These are phyloP conservation scores for Erythrocercus mccallii DNA, from an alignment of 2,113 vertebrate species.

Conservation along the genomic window DNA sequence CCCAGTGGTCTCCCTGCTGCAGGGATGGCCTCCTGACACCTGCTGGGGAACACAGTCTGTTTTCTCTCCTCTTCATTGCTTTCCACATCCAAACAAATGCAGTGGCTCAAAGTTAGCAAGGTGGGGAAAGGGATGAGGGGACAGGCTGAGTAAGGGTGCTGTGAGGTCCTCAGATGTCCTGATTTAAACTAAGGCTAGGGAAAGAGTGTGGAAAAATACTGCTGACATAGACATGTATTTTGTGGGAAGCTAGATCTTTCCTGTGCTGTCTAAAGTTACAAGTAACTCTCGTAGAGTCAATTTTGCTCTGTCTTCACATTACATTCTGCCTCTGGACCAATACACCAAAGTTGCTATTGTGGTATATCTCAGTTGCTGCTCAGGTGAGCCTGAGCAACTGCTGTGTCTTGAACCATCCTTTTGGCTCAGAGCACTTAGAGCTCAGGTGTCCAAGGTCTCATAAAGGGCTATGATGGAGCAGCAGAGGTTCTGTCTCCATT, in stretches of 20 bases:
- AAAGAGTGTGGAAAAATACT: not conserved
- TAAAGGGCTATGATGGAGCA: not conserved
- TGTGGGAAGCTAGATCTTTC: not conserved
- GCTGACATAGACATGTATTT: accelerated
- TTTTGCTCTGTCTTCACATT: not conserved
- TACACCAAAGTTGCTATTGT: not conserved
- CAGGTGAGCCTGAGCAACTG: not conserved
- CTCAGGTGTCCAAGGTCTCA: not conserved
- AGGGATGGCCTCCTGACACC: not conserved
- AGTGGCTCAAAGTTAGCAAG: not conserved
- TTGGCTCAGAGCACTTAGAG: not conserved
- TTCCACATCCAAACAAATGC: not conserved
- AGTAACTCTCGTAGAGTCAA: not conserved
- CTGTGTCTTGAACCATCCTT: not conserved
- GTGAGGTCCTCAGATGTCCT: not conserved
- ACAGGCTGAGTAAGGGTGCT: not conserved
- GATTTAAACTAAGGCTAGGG: not conserved
- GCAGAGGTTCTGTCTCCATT: not conserved
- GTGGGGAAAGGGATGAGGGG: not conserved
- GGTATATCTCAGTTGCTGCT: not conserved
- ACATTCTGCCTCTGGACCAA: not conserved
- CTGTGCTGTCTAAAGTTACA: not conserved
- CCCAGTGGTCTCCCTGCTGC: not conserved
- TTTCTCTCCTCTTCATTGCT: not conserved
- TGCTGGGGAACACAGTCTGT: not conserved